phyloP scores from a whole-genome alignment of 2,113 vertebrate genomes.

The Psilopsiagon aymara region DNA sequence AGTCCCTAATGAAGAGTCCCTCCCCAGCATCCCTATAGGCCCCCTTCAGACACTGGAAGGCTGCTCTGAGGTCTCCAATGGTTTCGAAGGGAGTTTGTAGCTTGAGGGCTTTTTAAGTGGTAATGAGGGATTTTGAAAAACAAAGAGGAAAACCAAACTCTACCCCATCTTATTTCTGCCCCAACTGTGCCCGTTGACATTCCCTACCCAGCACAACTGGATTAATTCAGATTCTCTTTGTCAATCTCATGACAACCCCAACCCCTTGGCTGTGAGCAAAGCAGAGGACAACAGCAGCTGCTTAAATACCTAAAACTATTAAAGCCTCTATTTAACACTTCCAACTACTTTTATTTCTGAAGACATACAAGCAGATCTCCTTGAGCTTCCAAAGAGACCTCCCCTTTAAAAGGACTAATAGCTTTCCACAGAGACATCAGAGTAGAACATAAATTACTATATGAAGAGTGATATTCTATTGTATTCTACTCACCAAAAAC shows the following conservation, averaged over 20 bases:
- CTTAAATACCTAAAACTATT: not conserved
- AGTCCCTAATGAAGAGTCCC: not conserved
- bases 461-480: not conserved
- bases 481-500: not conserved
- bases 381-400: not conserved
- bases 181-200: not conserved
- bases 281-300: not conserved
- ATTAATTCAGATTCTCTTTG: not conserved
- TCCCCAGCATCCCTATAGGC: not conserved
- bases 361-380: not conserved
- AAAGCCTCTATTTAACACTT: not conserved
- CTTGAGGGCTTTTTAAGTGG: not conserved
- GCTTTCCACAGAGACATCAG: not conserved
- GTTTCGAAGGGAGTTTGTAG: not conserved
- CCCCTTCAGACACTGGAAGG: not conserved
- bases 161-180: not conserved
- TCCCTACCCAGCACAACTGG: not conserved
- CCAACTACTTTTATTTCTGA: not conserved
- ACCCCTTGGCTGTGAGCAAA: not conserved
- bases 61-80: not conserved
- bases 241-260: accelerated
- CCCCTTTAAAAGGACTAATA: not conserved
- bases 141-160: not conserved
- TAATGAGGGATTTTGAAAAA: not conserved
- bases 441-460: not conserved